Conservation (phyloP, 2,888 invertebrate species). For the Campoplex capitator region DNA sequence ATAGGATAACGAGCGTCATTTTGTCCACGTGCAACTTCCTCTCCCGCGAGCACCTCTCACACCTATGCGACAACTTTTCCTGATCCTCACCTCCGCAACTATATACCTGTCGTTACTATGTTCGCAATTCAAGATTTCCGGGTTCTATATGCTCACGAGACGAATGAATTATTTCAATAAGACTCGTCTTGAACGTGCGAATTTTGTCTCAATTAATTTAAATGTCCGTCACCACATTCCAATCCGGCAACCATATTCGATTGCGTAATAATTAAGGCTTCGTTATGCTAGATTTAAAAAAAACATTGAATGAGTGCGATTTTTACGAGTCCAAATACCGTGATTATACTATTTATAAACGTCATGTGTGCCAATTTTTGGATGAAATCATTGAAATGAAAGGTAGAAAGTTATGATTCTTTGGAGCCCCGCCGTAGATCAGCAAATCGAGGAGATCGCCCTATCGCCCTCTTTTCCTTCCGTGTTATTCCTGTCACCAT, state of each 20-base stretch:
- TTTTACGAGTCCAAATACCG: background rate
- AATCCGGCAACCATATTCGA: background rate
- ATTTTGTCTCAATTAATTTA: constrained; percentile 6
- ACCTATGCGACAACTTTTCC: constrained; percentile 52
- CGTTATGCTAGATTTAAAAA: background rate
- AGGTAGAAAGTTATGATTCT: background rate
- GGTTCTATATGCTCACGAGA: constrained; percentile 22
- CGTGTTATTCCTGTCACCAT: constrained; percentile 61
- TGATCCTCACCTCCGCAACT: constrained; percentile 48
- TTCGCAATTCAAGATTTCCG: constrained; percentile 58
- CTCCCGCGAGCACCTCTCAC: constrained; percentile 28
- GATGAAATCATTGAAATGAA: background rate
- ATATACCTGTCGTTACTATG: constrained; percentile 54
- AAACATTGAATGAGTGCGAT: background rate
- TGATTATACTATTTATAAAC: background rate
- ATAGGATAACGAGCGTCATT: constrained; percentile 68
- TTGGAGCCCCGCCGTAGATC: background rate
- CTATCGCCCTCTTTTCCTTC: constrained; percentile 61
- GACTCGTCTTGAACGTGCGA: background rate
- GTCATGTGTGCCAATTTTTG: background rate
- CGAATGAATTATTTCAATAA: constrained; percentile 11
- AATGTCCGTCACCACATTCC: background rate
- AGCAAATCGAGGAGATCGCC: constrained; percentile 61
- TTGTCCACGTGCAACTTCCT: constrained; percentile 69
- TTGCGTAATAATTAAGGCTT: background rate